Evolutionary conservation across 2,113 vertebrate species (phyloP).

Genomic region (Petroica traversi): DNA sequence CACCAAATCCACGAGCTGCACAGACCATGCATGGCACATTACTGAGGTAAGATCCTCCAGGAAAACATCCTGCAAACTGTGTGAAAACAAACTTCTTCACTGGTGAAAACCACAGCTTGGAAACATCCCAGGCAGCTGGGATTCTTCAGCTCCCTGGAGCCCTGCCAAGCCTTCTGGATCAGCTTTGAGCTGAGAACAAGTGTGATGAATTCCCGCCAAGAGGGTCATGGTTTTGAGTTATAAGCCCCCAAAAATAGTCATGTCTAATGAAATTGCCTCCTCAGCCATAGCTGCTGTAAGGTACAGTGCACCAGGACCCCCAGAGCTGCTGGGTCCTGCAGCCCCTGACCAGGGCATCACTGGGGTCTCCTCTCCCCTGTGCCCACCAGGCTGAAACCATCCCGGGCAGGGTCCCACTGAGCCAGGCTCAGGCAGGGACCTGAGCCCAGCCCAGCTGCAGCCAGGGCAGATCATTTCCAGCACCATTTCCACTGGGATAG

Average conservation of each 20-base stretch:
- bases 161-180: not conserved
- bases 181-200: slow-evolving; percentile 31
- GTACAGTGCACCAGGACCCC: rapidly evolving
- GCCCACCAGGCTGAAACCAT: rapidly evolving
- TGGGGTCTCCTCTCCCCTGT: not conserved
- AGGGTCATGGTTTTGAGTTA: slow-evolving; percentile 8
- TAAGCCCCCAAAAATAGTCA: slow-evolving; percentile 30
- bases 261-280: not conserved
- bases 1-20: not conserved
- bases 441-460: not conserved
- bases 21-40: rapidly evolving
- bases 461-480: not conserved
- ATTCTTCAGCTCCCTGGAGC: slow-evolving; percentile 3
- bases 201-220: slow-evolving; percentile 32
- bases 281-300: not conserved
- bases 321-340: not conserved
- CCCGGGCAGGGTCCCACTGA: not conserved
- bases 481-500: not conserved
- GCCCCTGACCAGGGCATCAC: not conserved
- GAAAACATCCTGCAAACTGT: not conserved
- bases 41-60: not conserved
- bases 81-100: slow-evolving; percentile 38
- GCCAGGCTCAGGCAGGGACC: not conserved
- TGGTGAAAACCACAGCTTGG: slow-evolving; percentile 22
- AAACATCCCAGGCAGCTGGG: slow-evolving; percentile 50